Evolutionary conservation across 2,797 vertebrate species (phyloP).

Genomic region (Thunnus albacares): DNA sequence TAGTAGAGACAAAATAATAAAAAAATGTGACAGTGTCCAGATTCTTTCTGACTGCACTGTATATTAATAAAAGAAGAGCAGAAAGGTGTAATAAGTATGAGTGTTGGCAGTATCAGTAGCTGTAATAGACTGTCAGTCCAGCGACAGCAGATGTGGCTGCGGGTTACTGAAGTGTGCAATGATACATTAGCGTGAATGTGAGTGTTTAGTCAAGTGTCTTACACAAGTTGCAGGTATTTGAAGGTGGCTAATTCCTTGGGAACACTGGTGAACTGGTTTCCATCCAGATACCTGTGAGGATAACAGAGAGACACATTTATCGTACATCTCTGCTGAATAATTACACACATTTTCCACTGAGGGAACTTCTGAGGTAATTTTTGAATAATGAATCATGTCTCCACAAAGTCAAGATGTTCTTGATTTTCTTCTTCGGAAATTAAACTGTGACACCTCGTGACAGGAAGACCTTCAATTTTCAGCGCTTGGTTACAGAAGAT

Average conservation of each 20-base stretch:
- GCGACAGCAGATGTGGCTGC: background rate
- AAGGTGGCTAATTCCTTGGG: constrained; percentile 92
- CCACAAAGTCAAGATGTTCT: background rate
- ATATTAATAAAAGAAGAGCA: background rate
- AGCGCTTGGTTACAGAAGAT: too few species aligned
- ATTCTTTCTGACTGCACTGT: background rate
- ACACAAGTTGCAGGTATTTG: constrained; percentile 96
- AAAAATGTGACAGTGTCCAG: too few species aligned
- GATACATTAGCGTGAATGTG: background rate
- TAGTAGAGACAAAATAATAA: background rate
- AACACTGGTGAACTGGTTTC: constrained; percentile 94
- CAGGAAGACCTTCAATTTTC: too few species aligned
- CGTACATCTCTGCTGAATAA: background rate
- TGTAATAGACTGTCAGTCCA: background rate
- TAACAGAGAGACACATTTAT: constrained; percentile 1
- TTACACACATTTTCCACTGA: background rate
- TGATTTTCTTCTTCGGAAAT: background rate
- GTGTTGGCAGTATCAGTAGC: background rate
- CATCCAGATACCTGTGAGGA: constrained; percentile 92
- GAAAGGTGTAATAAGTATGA: background rate
- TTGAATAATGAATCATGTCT: background rate
- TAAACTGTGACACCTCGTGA: too few species aligned
- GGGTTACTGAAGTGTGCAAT: background rate
- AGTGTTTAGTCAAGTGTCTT: constrained; percentile 70
- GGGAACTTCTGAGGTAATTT: background rate